These are phyloP conservation scores for Caracal caracal DNA, from an alignment of 2,113 vertebrate species.

Conservation along the genomic window DNA sequence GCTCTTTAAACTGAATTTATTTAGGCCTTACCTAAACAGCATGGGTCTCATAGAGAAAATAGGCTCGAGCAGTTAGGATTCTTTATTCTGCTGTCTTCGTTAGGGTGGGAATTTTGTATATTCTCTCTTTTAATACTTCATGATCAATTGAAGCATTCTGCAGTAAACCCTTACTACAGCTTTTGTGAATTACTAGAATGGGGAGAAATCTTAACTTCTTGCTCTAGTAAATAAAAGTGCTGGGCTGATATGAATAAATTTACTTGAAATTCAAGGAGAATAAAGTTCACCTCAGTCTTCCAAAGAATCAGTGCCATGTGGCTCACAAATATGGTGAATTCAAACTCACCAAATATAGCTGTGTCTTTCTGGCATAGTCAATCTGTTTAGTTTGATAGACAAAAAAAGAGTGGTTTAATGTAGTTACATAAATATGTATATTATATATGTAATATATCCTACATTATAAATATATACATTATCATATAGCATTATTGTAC, in stretches of 20 bases:
- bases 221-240: background rate
- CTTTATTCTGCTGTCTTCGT: background rate
- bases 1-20: background rate
- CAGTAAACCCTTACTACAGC: background rate
- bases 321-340: background rate
- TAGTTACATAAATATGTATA: background rate
- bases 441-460: background rate
- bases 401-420: background rate
- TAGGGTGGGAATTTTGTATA: background rate
- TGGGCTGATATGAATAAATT: background rate
- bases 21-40: background rate
- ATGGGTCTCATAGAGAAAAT: background rate
- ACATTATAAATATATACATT: background rate
- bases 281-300: background rate
- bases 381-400: background rate
- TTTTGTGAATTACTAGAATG: background rate
- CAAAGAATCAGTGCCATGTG: background rate
- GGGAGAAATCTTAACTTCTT: background rate
- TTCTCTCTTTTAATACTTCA: background rate
- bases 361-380: background rate
- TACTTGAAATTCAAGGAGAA: constrained; percentile 13
- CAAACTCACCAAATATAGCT: background rate
- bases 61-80: background rate
- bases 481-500: background rate
- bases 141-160: background rate